Evolutionary conservation across 2,888 invertebrate genomes (phyloP).

Genomic region (Polydrusus pterygomalis): DNA sequence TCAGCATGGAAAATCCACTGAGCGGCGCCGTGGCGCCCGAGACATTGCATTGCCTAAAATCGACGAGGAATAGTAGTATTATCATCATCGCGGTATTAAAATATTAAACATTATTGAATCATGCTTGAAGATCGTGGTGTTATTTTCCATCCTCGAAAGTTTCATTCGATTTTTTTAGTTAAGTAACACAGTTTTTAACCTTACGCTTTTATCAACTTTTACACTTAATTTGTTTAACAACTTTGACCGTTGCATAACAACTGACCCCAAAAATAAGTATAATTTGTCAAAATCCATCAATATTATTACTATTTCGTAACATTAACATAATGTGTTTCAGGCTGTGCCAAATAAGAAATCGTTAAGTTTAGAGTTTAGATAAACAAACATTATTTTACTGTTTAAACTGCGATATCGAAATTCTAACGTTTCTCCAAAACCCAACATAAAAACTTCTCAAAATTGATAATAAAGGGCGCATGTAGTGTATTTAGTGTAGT

Average conservation of each 20-base stretch:
- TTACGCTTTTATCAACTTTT: background rate
- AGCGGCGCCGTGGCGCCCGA: background rate
- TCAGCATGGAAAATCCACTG: background rate
- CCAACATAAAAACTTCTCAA: too few species aligned
- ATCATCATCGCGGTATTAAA: background rate
- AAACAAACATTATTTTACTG: background rate
- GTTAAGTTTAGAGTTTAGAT: background rate
- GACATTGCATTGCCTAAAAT: background rate
- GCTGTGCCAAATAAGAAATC: background rate
- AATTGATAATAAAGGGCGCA: too few species aligned
- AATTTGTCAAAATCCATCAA: constrained; percentile 5
- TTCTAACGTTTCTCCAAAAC: too few species aligned
- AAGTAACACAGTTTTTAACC: too few species aligned
- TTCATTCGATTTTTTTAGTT: too few species aligned
- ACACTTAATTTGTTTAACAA: background rate
- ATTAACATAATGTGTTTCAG: background rate
- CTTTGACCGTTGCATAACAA: constrained; percentile 6
- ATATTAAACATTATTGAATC: background rate
- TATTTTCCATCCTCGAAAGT: background rate
- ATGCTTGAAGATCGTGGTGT: background rate
- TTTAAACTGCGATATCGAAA: too few species aligned
- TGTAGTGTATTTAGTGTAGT: too few species aligned
- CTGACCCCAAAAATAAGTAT: constrained; percentile 10
- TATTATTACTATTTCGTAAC: background rate
- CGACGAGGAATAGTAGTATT: background rate